Conservation (phyloP, 2,113 vertebrate genomes). For the Ariopsis seemanni region DNA sequence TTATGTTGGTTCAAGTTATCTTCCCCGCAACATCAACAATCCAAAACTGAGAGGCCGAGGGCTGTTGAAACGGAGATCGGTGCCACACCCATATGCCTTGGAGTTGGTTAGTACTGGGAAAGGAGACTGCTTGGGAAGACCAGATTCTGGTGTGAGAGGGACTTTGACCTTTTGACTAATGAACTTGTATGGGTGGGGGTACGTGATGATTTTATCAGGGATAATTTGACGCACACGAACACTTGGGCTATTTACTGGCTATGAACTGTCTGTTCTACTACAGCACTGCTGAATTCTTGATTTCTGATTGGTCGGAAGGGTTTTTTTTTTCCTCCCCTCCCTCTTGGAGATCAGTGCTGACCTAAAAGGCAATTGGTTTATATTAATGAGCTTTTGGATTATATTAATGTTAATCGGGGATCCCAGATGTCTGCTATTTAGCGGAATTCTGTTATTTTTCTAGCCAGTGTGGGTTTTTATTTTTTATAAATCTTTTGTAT, state of each 20-base stretch:
- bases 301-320: neutral
- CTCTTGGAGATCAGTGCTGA: neutral
- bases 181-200: neutral
- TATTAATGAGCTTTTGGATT: neutral
- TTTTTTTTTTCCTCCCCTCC: neutral
- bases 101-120: too few species aligned
- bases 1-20: neutral
- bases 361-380: neutral
- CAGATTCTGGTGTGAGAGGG: too few species aligned
- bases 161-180: too few species aligned
- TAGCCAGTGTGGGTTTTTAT: too few species aligned
- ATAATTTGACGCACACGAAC: neutral
- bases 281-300: neutral
- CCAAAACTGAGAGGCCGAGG: neutral
- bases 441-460: too few species aligned
- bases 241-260: neutral
- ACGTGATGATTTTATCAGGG: neutral
- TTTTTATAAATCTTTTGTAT: too few species aligned
- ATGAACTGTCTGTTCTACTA: neutral
- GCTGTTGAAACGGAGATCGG: too few species aligned
- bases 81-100: too few species aligned
- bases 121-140: too few species aligned
- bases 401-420: too few species aligned
- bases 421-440: too few species aligned
- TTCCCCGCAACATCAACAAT: neutral